Conservation (phyloP, 2,797 vertebrate genomes). For the Orientallactaga sibirica region DNA sequence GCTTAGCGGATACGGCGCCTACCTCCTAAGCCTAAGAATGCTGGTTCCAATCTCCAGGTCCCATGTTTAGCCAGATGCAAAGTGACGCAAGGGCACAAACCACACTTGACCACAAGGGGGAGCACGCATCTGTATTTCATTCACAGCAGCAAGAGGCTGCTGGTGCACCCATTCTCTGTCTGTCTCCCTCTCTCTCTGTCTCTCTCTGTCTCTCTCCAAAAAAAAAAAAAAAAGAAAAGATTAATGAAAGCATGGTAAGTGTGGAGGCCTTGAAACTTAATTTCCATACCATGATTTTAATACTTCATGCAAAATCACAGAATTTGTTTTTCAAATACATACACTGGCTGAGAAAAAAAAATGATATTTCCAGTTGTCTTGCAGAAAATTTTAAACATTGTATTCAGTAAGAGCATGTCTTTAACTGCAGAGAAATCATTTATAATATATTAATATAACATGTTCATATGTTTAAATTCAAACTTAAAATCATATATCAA, state of each 20-base stretch:
- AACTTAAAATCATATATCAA: neutral
- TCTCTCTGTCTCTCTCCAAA: too few species aligned
- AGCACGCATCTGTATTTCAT: too few species aligned
- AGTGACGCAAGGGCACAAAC: too few species aligned
- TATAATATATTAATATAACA: neutral
- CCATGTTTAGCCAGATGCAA: too few species aligned
- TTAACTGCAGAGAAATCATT: neutral
- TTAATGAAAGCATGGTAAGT: slow-evolving; percentile 49
- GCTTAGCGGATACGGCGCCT: too few species aligned
- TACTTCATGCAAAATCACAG: slow-evolving; percentile 57
- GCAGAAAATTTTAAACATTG: neutral
- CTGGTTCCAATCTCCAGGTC: too few species aligned
- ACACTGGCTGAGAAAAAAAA: slow-evolving; percentile 20
- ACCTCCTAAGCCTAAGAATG: too few species aligned
- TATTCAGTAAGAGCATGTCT: neutral
- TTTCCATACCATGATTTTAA: slow-evolving; percentile 53
- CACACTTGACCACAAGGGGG: too few species aligned
- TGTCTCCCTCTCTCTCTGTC: too few species aligned
- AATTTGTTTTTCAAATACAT: slow-evolving; percentile 66
- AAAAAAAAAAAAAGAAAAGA: neutral
- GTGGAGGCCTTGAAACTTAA: neutral
- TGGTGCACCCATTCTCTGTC: too few species aligned
- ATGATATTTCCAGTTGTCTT: slow-evolving; percentile 33
- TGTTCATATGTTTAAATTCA: neutral
- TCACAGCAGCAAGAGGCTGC: too few species aligned